Conservation (phyloP, 2,113 vertebrate species). For the Antennarius striatus region DNA sequence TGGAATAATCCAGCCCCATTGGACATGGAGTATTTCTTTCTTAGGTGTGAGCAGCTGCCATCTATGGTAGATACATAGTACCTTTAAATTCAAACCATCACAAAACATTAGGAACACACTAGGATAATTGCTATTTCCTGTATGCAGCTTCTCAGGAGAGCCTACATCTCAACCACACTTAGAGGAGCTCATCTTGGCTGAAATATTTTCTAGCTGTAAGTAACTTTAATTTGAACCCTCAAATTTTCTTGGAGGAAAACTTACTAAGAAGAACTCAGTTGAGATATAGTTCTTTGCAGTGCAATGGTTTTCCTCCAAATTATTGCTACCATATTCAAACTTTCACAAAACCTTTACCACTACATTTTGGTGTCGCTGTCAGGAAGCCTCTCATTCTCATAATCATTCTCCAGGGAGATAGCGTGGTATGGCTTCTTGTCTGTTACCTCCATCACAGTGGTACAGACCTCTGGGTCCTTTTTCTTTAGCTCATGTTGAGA, state of each 20-base stretch:
- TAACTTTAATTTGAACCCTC: slow-evolving; percentile 21
- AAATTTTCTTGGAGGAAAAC: not conserved
- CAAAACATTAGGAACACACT: slow-evolving; percentile 31
- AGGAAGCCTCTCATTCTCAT: slow-evolving; percentile 81
- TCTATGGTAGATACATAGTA: slow-evolving; percentile 9
- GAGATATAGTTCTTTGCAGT: slow-evolving; percentile 26
- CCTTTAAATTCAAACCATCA: slow-evolving; percentile 3
- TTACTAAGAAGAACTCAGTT: slow-evolving; percentile 16
- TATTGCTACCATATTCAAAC: too few relatives aligned
- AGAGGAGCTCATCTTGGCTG: slow-evolving; percentile 37
- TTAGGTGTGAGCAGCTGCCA: slow-evolving; percentile 43
- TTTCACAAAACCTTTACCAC: slow-evolving; percentile 4
- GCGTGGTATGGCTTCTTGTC: slow-evolving; percentile 92
- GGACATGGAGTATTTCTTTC: slow-evolving; percentile 15
- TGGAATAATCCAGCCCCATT: slow-evolving; percentile 6
- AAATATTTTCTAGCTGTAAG: slow-evolving; percentile 46
- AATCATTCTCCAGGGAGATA: slow-evolving; percentile 85
- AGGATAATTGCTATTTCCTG: slow-evolving; percentile 17
- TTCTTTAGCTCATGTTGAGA: slow-evolving; percentile 88
- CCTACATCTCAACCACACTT: slow-evolving; percentile 13
- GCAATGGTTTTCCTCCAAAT: slow-evolving; percentile 11
- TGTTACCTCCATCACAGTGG: slow-evolving; percentile 91
- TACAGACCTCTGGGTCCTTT: slow-evolving; percentile 86
- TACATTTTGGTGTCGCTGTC: slow-evolving; percentile 97
- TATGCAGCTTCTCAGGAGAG: slow-evolving; percentile 3